These are phyloP conservation scores for Mycetomoellerius zeteki DNA, from an alignment of 1,140 invertebrate genomes.

Conservation along the genomic window DNA sequence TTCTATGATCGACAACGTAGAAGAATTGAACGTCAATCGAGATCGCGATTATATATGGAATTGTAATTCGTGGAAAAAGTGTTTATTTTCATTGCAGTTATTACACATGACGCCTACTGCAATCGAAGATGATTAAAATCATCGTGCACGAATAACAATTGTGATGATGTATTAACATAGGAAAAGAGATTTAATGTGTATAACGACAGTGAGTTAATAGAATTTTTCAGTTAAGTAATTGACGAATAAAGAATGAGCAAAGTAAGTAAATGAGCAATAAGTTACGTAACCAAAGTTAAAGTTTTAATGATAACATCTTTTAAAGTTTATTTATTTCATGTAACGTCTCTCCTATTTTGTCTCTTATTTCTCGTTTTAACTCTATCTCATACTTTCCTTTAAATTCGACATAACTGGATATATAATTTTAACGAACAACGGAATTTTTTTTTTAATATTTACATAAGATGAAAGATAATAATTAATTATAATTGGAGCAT, in stretches of 20 bases:
- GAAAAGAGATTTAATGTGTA: constrained; percentile 33
- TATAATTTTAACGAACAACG: constrained; percentile 7
- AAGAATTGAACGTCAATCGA: not conserved
- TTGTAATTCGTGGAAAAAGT: constrained; percentile 3
- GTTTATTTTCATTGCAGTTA: not conserved
- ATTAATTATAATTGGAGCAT: constrained; percentile 42
- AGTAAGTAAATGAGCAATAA: constrained; percentile 14
- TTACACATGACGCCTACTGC: not conserved
- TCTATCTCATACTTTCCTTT: constrained; percentile 5
- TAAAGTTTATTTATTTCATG: constrained; percentile 39
- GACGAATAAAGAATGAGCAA: constrained; percentile 9
- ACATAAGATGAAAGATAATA: not conserved
- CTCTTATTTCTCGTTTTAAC: not conserved
- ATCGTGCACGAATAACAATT: not conserved
- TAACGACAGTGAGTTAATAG: constrained; percentile 33
- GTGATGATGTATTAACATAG: constrained; percentile 12
- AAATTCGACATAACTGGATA: constrained; percentile 4
- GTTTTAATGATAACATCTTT: constrained; percentile 38
- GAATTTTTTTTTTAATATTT: not conserved
- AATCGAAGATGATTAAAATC: constrained; percentile 11
- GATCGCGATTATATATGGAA: constrained; percentile 38
- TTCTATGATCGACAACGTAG: constrained; percentile 6
- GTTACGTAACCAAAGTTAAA: constrained; percentile 33
- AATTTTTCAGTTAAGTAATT: constrained; percentile 34
- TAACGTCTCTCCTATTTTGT: too few relatives aligned